These are phyloP conservation scores for Fopius arisanus DNA, from an alignment of 1,140 invertebrate species.

Conservation along the genomic window DNA sequence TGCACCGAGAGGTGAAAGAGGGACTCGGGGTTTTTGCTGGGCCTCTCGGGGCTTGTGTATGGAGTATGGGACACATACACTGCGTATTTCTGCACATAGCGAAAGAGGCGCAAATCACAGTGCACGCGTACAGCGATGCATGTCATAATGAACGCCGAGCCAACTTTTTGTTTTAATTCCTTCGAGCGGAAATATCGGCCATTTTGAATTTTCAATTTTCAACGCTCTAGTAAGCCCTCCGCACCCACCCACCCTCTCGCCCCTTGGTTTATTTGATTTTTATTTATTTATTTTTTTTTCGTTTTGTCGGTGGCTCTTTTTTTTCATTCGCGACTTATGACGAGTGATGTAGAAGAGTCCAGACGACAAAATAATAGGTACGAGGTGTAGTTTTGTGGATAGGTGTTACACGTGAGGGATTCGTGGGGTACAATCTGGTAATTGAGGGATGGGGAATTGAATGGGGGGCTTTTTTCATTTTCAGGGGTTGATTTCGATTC, in stretches of 20 bases:
- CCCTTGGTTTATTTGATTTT: neutral
- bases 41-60: neutral
- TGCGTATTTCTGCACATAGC: slow-evolving; percentile 47
- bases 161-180: slow-evolving; percentile 66
- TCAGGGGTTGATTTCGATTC: no score
- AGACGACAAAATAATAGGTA: slow-evolving; percentile 23
- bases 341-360: neutral
- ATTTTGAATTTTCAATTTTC: slow-evolving; percentile 68
- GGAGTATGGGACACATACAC: slow-evolving; percentile 9
- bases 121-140: slow-evolving; percentile 60
- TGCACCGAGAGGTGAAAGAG: neutral
- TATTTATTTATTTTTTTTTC: neutral
- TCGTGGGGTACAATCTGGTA: neutral
- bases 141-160: slow-evolving; percentile 64
- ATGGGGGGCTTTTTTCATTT: no score
- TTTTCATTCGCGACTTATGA: neutral
- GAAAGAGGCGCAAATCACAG: slow-evolving; percentile 64
- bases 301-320: neutral
- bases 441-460: neutral
- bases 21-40: neutral
- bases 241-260: slow-evolving; percentile 18
- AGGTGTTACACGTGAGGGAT: neutral
- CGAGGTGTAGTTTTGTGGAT: neutral
- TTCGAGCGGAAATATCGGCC: slow-evolving; percentile 66
- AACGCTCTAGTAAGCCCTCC: slow-evolving; percentile 64